Evolutionary conservation across 2,797 vertebrate genomes (phyloP).

Genomic region (Erethizon dorsatum): DNA sequence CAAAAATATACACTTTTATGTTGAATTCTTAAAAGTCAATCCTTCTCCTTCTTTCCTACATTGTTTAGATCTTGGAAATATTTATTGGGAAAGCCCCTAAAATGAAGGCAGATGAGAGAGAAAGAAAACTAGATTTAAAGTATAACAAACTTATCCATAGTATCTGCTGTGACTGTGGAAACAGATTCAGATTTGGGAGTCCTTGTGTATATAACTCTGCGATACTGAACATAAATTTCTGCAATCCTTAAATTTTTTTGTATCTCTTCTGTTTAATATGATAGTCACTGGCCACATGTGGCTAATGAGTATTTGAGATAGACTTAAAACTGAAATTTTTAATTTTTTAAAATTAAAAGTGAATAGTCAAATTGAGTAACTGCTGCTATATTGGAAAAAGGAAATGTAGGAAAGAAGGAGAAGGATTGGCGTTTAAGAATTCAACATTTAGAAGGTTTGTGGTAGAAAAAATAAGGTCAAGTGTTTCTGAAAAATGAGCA

Average conservation of each 20-base stretch:
- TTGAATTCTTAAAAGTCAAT: no score
- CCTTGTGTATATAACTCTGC: not conserved
- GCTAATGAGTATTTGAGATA: not conserved
- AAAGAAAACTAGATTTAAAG: not conserved
- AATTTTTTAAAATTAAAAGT: constrained; percentile 39
- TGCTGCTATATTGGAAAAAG: not conserved
- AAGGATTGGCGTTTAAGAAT: not conserved
- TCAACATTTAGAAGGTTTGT: not conserved
- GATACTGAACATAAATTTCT: not conserved
- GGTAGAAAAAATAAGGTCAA: not conserved
- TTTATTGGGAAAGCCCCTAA: not conserved
- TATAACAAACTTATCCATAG: not conserved
- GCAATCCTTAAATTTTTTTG: not conserved
- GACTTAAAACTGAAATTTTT: not conserved
- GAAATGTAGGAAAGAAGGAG: not conserved
- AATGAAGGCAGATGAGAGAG: not conserved
- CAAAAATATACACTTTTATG: not conserved
- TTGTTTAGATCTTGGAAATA: not conserved
- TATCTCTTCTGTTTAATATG: not conserved
- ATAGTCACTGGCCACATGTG: not conserved
- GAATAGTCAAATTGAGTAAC: not conserved
- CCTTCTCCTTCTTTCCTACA: no score
- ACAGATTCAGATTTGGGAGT: not conserved
- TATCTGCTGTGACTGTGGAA: not conserved
- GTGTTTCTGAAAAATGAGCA: not conserved